phyloP scores from a whole-genome alignment of 2,113 vertebrate genomes.

The Brevimyrus niger region DNA sequence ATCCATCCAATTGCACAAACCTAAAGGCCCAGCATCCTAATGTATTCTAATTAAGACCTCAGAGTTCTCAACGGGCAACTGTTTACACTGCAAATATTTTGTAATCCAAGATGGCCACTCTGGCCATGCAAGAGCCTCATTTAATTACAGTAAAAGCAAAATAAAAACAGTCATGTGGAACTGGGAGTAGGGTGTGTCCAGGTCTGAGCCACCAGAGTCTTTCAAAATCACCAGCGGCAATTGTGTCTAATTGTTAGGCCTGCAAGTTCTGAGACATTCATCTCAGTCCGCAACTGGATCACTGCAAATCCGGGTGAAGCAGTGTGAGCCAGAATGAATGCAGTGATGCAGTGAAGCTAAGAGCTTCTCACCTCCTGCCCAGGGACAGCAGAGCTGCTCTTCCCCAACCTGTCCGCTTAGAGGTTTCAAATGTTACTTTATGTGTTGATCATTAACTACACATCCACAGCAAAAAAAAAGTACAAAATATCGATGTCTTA shows the following conservation, averaged over 20 bases:
- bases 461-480: background rate
- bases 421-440: background rate
- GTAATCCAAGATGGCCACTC: conserved; percentile 25
- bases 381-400: background rate
- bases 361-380: background rate
- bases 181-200: background rate
- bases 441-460: background rate
- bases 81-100: conserved; percentile 24
- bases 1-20: conserved; percentile 5
- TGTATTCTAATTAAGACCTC: conserved; percentile 31
- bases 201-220: background rate
- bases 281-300: background rate
- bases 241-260: background rate
- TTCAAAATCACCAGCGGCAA: background rate
- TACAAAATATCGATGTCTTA: background rate
- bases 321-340: background rate
- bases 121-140: background rate
- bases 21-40: conserved; percentile 12
- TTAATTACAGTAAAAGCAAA: background rate
- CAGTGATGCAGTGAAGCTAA: background rate
- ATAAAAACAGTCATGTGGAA: background rate
- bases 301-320: background rate
- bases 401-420: background rate
- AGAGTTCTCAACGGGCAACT: conserved; percentile 20
- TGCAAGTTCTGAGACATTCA: background rate